Conservation (phyloP, 2,888 invertebrate species). For the Hofmannophila pseudospretella region DNA sequence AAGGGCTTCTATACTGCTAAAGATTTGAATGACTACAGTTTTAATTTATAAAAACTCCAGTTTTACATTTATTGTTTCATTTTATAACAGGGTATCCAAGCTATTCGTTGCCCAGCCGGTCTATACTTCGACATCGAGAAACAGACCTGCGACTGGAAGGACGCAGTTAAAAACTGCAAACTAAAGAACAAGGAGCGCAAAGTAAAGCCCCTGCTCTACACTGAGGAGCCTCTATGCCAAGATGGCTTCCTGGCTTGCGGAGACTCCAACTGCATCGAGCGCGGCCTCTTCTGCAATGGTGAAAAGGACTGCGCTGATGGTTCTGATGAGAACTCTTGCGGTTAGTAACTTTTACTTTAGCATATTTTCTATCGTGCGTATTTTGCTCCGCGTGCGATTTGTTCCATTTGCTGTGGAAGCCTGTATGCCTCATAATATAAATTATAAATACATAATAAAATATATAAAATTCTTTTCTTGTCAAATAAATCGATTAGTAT, state of each 20-base stretch:
- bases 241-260: slow-evolving; percentile 93
- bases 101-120: slow-evolving; percentile 94
- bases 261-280: slow-evolving; percentile 90
- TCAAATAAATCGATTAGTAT: no score
- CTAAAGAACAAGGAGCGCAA: slow-evolving; percentile 93
- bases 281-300: slow-evolving; percentile 95
- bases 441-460: no score
- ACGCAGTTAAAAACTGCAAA: slow-evolving; percentile 95
- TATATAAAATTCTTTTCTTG: no score
- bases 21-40: no score
- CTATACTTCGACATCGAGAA: slow-evolving; percentile 95
- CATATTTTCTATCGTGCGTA: not conserved
- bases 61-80: not conserved
- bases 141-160: slow-evolving; percentile 97
- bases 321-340: slow-evolving; percentile 93
- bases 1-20: no score
- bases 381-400: not conserved
- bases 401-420: no score
- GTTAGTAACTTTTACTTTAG: slow-evolving; percentile 75
- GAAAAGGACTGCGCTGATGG: slow-evolving; percentile 93
- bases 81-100: slow-evolving; percentile 88
- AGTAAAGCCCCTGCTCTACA: slow-evolving; percentile 90
- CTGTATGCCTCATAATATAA: no score
- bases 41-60: no score
- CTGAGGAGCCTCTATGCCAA: slow-evolving; percentile 93